Evolutionary conservation across 2,797 vertebrate species (phyloP), one percentile per base, ranked within the genome.

Genomic region (Sebastes taczanowskii): DNA sequence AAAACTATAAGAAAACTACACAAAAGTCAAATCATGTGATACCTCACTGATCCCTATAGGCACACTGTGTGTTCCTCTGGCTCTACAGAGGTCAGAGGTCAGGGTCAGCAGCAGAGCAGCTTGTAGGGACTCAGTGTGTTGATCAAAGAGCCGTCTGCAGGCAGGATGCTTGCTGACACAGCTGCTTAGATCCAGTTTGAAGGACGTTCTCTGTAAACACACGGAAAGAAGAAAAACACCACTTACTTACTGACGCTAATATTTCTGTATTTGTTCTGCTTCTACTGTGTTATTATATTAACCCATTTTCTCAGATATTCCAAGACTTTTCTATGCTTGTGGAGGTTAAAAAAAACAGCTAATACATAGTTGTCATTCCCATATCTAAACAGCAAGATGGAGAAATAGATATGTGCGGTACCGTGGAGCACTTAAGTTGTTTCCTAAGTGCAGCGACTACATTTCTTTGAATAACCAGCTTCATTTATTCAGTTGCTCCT

Each of bases 141-240:
- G 92, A 92, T 94, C 91, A 93, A 92, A 93, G 91, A 74, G 72
- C 63, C 58, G 72, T 91, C 86, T 77, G 86, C 85, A 83, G 89
- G 84, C 82, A 80, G 89, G 83, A 91, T 59, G 86, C 81, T 53
- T 92, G 89, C 91, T 92, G 90, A 92, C 90, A 94, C 90, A 94
- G 91, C 91, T 92, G 86, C 84, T 89, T 62, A 64, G 81, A 85
- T 86, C 80, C 86, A 71, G 72, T 81, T 5, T 83, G 87, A 87
- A 91, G 90, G 89, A 92, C 81, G 34, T 42, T 52, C 70, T 86
- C 32, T 73, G 70, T 82, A 88, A 91, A 91, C 86, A 90, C 71
- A 77, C 13, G 16, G 20, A 58, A 42, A 68, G 60, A 79, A 78
- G 55, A 78, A 71, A 79, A 80, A 80, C 73, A 82, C 14, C 2